Evolutionary conservation across 2,113 vertebrate genomes (phyloP).

Genomic region (Corythornis vintsioides): DNA sequence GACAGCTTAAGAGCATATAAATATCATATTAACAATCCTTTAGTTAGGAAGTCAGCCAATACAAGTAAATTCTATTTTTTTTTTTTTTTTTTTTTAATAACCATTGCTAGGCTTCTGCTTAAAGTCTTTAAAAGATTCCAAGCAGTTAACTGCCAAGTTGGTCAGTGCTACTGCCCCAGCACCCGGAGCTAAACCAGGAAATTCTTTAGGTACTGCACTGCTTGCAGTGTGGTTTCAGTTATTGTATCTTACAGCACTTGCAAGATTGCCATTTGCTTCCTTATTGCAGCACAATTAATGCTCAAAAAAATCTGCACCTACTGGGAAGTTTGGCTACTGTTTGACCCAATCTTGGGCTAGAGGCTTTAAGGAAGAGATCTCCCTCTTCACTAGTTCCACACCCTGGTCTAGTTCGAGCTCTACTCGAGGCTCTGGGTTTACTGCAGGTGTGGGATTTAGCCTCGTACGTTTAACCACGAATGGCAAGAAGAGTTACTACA

Average conservation of each 20-base stretch:
- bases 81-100: constrained; percentile 45
- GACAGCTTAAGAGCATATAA: constrained; percentile 66
- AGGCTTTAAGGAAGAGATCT: constrained; percentile 20
- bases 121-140: constrained; percentile 66
- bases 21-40: constrained; percentile 79
- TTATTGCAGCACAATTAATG: constrained; percentile 54
- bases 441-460: constrained; percentile 59
- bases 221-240: constrained; percentile 62
- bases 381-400: constrained; percentile 29
- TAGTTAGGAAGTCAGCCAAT: constrained; percentile 77
- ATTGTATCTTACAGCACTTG: constrained; percentile 30
- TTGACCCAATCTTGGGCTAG: constrained; percentile 22
- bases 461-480: constrained; percentile 74
- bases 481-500: constrained; percentile 78
- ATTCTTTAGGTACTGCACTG: constrained; percentile 63
- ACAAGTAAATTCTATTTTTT: constrained; percentile 68
- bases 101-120: constrained; percentile 72
- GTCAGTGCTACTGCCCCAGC: constrained; percentile 62
- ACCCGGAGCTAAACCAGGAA: constrained; percentile 48
- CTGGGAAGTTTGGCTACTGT: constrained; percentile 5
- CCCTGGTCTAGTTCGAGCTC: background rate
- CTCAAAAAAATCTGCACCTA: constrained; percentile 51
- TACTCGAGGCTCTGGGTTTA: constrained; percentile 5
- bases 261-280: constrained; percentile 43
- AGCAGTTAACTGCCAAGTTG: constrained; percentile 67